phyloP scores from a whole-genome alignment of 2,797 vertebrate species.

The Zenarchopterus dispar region DNA sequence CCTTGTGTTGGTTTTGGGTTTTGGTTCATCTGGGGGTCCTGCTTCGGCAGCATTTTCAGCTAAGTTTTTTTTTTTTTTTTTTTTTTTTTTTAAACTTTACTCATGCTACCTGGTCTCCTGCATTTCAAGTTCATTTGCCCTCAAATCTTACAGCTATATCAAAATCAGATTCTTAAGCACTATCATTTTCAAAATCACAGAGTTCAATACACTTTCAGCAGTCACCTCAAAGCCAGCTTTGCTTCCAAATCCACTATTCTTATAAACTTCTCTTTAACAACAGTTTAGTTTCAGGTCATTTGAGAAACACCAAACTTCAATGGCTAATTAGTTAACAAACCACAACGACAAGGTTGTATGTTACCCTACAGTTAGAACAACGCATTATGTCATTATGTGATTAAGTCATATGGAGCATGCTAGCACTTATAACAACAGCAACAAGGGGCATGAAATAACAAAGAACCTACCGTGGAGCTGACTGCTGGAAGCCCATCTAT shows the following conservation, averaged over 20 bases:
- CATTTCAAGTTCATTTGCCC: too few species aligned
- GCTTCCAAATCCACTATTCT: not conserved
- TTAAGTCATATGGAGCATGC: not conserved
- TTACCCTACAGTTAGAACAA: not conserved
- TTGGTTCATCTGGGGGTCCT: too few species aligned
- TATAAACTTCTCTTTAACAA: not conserved
- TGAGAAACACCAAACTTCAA: too few species aligned
- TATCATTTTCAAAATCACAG: not conserved
- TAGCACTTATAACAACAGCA: conserved; percentile 9
- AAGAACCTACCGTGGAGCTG: conserved; percentile 76
- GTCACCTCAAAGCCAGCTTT: not conserved
- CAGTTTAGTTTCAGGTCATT: not conserved
- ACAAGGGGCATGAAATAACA: conserved; percentile 15
- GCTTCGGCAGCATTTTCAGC: too few species aligned
- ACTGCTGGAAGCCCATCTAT: conserved; percentile 88
- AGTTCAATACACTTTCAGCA: not conserved
- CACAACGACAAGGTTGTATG: not conserved
- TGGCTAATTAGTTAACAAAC: not conserved
- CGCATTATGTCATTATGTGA: not conserved
- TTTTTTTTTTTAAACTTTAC: too few species aligned
- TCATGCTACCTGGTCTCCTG: too few species aligned
- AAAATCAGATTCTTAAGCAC: too few species aligned
- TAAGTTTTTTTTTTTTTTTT: too few species aligned
- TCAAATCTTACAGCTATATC: too few species aligned
- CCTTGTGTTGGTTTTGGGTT: too few species aligned